Conservation (phyloP, 2,113 vertebrate genomes). For the Petroica traversi region DNA sequence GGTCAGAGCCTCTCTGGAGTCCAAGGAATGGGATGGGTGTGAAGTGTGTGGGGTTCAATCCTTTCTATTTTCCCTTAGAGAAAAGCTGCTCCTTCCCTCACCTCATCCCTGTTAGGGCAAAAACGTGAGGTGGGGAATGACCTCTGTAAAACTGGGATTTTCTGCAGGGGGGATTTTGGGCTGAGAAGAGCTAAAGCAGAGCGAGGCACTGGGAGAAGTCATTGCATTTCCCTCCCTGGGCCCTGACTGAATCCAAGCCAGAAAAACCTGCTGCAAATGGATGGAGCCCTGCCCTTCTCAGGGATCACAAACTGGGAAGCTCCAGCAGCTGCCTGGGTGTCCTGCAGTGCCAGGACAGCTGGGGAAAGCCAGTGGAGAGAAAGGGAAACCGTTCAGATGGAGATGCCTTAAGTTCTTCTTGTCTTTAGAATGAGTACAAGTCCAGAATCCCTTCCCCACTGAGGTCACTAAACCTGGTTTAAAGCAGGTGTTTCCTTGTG, state of each 20-base stretch:
- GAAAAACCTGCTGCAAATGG: not conserved
- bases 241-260: not conserved
- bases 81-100: not conserved
- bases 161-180: not conserved
- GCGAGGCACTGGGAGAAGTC: not conserved
- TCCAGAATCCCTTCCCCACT: not conserved
- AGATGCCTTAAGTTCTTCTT: not conserved
- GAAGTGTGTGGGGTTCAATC: fast-evolving
- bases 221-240: not conserved
- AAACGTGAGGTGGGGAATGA: not conserved
- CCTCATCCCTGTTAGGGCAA: not conserved
- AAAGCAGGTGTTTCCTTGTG: not conserved
- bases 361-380: not conserved
- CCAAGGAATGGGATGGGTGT: not conserved
- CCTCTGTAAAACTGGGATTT: not conserved
- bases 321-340: not conserved
- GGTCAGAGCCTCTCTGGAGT: not conserved
- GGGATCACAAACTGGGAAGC: not conserved
- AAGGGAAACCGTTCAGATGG: not conserved
- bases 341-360: not conserved
- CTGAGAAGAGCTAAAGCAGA: not conserved
- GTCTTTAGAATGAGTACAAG: not conserved
- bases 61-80: not conserved
- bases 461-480: not conserved
- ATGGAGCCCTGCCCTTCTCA: not conserved